Base-by-base conservation (phyloP, 2,888 invertebrate species). In the Caenorhabditis doughertyi region DNA sequence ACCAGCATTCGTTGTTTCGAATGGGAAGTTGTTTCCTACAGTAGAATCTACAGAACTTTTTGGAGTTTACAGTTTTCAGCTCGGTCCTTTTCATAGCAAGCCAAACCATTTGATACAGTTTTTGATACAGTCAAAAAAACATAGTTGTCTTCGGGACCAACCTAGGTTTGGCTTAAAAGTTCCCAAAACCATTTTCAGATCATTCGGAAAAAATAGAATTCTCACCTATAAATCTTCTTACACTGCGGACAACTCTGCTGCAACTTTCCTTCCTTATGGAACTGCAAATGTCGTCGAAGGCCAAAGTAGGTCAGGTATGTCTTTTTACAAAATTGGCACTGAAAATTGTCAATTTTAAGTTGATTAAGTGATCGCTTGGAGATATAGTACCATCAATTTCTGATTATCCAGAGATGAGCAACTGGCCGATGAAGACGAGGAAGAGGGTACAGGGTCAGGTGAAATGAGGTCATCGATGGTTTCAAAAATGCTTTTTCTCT, bases 181-280 rank as follows among this genome's bases (percentile, higher is more conserved):
- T n/a, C n/a, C n/a, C n/a, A n/a, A n/a, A n/a, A n/a, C n/a, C n/a
- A n/a, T n/a, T n/a, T n/a, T n/a, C n/a, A n/a, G n/a, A n/a, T n/a
- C n/a, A n/a, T n/a, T n/a, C n/a, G n/a, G n/a, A n/a, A n/a, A n/a
- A n/a, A n/a, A n/a, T n/a, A n/a, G n/a, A n/a, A n/a, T n/a, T n/a
- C 86, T 70, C 42, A 87, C 87, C 79, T 84, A 70, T 87, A 87
- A 4, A 79, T 68, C 51, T 87, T 87, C 1, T 74, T 71, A 60
- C 87, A 87, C 5, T 85, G 83, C 1, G 85, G 85, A 79, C 87
- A 87, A 21, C 29, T 76, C 56, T 87, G 87, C 53, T 85, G 83
- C 1, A 86, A 62, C 18, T 84, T 82, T 3, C 86, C 86, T 18
- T 87, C 87, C 16, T 81, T 70, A 60, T 87, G 87, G 47, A 81